Evolutionary conservation across 2,113 vertebrate genomes (phyloP), one percentile per base, ranked within the genome.

Genomic region (Acanthisitta chloris): DNA sequence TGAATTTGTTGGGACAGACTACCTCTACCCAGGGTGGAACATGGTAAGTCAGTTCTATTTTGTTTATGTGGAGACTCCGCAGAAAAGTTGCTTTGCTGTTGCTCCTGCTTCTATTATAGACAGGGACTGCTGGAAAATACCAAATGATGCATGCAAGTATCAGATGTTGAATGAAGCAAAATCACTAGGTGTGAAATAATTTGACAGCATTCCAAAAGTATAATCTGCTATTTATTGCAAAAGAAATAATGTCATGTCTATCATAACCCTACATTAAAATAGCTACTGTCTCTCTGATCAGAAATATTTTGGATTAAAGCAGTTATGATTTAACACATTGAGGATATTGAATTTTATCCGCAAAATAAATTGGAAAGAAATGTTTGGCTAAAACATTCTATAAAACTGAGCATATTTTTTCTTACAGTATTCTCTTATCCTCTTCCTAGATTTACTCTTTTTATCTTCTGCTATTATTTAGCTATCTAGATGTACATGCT

Each of bases 1-100:
- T 74, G 99, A 99, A 97, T 99, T 99, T 94, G 98, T 99, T 34
- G 99, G 99, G 23, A 99, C 99, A 10, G 99, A 99, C 97, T 99
- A 99, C 97, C 99, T 99, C 94, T 99, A 99, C 86, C 99, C 99
- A 28, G 99, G 99, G 69, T 99, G 99, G 99, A 99, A 99, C 97
- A 99, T 99, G 99, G 99, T 99, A 97, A 98, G 99, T 88, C 12
- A 10, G 12, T 64, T 90, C 82, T 84, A 17, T 58, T 88, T 79
- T 46, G 12, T 77, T 82, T 25, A 26, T 48, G 79, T 81, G 69
- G 13, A 90, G 43, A 38, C 21, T 67, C 9, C 10, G 42, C 24
- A 33, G n/a, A 86, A 86, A 94, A 48, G 15, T 38, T 90, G 14
- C 17, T 94, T 26, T 94, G 21, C 20, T 92, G 9, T 77, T 87